Evolutionary conservation across 2,888 invertebrate species (phyloP).

Genomic region (Bibio marci): DNA sequence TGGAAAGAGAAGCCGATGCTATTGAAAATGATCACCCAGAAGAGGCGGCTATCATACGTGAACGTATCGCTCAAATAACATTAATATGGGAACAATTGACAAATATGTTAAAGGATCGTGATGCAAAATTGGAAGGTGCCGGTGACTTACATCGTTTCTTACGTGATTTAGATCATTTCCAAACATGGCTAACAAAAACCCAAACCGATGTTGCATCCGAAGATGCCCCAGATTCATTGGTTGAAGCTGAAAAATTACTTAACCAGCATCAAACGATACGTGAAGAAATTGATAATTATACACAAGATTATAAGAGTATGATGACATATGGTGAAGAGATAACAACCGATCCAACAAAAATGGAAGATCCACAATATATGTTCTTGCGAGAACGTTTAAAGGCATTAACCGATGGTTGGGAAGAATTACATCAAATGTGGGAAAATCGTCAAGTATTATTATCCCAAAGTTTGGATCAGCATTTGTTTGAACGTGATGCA

Average conservation of each 20-base stretch:
- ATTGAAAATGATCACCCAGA: constrained; percentile 92
- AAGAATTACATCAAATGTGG: constrained; percentile 99
- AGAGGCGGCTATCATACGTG: constrained; percentile 76
- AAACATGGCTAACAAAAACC: constrained; percentile 95
- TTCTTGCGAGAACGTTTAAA: constrained; percentile 95
- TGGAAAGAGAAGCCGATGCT: constrained; percentile 82
- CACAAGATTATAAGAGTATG: constrained; percentile 96
- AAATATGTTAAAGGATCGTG: constrained; percentile 92
- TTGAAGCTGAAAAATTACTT: constrained; percentile 92
- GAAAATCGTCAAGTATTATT: constrained; percentile 90
- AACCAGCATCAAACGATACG: constrained; percentile 96
- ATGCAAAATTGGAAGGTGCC: constrained; percentile 95
- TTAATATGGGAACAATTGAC: constrained; percentile 93
- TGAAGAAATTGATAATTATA: constrained; percentile 98
- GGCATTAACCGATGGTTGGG: constrained; percentile 98
- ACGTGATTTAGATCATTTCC: constrained; percentile 98
- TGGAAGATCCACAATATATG: constrained; percentile 99
- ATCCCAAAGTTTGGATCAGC: constrained; percentile 86
- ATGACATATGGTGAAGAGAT: constrained; percentile 97
- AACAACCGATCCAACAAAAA: constrained; percentile 70
- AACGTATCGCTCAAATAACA: constrained; percentile 81
- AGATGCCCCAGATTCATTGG: constrained; percentile 80
- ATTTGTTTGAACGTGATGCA: constrained; percentile 91
- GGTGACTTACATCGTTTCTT: constrained; percentile 96
- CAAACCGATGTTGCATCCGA: constrained; percentile 98